A percentile compares a stretch with the other conserved stretches of the same genome.
These are phyloP conservation scores for Spodoptera litura DNA, from an alignment of 1,140 invertebrate species.

Conservation along the genomic window DNA sequence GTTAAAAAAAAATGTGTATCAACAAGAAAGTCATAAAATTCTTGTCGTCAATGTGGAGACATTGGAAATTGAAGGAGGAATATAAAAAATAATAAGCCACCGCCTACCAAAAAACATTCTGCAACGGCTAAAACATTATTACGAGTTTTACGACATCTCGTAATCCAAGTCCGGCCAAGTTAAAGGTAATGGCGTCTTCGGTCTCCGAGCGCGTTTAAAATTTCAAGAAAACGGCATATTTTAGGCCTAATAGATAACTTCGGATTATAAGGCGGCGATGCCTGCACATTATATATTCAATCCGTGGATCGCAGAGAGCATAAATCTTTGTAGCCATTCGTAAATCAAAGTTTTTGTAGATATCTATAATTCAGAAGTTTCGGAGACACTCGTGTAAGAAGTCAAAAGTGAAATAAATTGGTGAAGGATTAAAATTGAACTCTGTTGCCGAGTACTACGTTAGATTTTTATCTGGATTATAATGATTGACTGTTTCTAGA, in stretches of 20 bases:
- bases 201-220: slow-evolving; percentile 22
- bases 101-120: slow-evolving; percentile 14
- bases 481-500: no score
- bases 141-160: slow-evolving; percentile 18
- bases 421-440: background rate
- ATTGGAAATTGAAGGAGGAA: background rate
- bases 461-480: background rate
- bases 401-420: background rate
- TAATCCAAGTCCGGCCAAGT: slow-evolving; percentile 37
- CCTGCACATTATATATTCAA: slow-evolving; percentile 36
- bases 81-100: slow-evolving; percentile 15
- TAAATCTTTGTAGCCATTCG: slow-evolving; percentile 24
- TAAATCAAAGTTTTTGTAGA: slow-evolving; percentile 44
- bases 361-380: slow-evolving; percentile 31
- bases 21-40: no score
- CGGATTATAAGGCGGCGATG: slow-evolving; percentile 30
- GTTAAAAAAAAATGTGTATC: no score
- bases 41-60: no score
- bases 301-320: slow-evolving; percentile 37
- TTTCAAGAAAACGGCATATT: slow-evolving; percentile 42
- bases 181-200: slow-evolving; percentile 32
- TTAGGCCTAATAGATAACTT: slow-evolving; percentile 36
- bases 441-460: background rate
- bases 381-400: slow-evolving; percentile 2
- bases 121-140: slow-evolving; percentile 38